Evolutionary conservation across 2,888 invertebrate genomes (phyloP), one percentile per base, ranked within the genome.

Genomic region (Oscheius sp.): DNA sequence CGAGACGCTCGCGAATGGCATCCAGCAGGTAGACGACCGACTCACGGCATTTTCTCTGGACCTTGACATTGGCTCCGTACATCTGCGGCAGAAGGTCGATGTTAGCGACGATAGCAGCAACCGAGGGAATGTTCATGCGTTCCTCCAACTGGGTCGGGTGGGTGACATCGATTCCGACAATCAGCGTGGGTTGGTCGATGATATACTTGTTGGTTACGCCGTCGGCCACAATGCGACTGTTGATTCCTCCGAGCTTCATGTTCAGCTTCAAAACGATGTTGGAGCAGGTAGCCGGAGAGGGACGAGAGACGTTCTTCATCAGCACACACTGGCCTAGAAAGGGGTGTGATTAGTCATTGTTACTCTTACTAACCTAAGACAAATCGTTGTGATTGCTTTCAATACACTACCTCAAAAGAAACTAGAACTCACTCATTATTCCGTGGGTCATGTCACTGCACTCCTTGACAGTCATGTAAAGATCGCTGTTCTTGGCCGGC

Each of bases 151-250:
- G 94, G 1, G 94, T 93, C 0, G 96, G 95, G 91, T 96, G 96
- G 0, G 96, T 95, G 4, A 96, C 96, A 90, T 96, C 96, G 7
- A 95, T 95, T 0, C 96, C 96, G 53, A 95, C 91, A 21, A 93
- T 92, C 92, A 93, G 92, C 13, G 92, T 92, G 48, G 86, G 85
- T 73, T 80, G 93, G 93, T 85, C 83, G 60, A 85, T 79, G 47
- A 85, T 77, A 71, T 84, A 85, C 75, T 84, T 84, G 72, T 80
- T 76, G 50, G 83, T 84, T 74, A 85, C 78, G 37, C 77, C 75
- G 73, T 85, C 85, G 62, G 86, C 83, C 7, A 84, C 81, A 29
- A 87, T 78, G 42, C 87, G 89, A 87, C 95, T 94, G 90, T 95
- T 95, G 0, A 92, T 90, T 0, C 95, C 95, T 90, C 94, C 94